phyloP scores from a whole-genome alignment of 2,113 vertebrate species.

The Aleadryas rufinucha region DNA sequence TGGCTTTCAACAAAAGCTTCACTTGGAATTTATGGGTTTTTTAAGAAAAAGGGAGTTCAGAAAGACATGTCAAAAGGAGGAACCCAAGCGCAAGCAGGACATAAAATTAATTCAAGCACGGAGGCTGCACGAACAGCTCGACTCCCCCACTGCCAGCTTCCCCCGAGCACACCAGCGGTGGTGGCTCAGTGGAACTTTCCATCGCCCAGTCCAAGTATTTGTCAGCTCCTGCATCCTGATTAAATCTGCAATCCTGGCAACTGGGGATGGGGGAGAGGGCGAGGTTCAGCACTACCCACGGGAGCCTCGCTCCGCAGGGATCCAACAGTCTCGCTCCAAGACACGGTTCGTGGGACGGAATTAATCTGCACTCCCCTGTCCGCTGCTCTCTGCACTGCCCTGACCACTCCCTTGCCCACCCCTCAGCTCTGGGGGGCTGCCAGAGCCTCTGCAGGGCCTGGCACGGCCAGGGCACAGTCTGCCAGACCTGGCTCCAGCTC shows the following conservation, averaged over 20 bases:
- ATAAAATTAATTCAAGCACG: constrained; percentile 14
- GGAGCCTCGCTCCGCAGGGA: not conserved
- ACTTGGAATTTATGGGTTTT: not conserved
- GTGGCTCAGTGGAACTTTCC: constrained; percentile 69
- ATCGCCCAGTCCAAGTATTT: constrained; percentile 60
- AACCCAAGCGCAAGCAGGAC: not conserved
- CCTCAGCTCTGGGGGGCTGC: not conserved
- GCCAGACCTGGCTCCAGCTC: not conserved
- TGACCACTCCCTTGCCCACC: accelerated
- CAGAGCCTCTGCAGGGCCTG: not conserved
- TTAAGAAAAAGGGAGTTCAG: not conserved
- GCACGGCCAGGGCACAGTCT: not conserved
- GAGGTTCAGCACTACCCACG: not conserved
- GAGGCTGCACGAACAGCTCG: not conserved
- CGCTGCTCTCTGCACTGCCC: not conserved
- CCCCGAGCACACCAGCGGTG: not conserved
- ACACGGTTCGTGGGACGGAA: accelerated
- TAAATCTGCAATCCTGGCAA: constrained; percentile 46
- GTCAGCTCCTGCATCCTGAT: constrained; percentile 63
- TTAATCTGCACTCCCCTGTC: not conserved
- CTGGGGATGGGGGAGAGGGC: not conserved
- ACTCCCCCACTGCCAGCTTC: not conserved
- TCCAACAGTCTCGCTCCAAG: accelerated
- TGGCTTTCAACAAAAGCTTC: not conserved
- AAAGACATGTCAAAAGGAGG: not conserved